phyloP scores from a whole-genome alignment of 2,797 vertebrate genomes.

The Liparis tanakae region DNA sequence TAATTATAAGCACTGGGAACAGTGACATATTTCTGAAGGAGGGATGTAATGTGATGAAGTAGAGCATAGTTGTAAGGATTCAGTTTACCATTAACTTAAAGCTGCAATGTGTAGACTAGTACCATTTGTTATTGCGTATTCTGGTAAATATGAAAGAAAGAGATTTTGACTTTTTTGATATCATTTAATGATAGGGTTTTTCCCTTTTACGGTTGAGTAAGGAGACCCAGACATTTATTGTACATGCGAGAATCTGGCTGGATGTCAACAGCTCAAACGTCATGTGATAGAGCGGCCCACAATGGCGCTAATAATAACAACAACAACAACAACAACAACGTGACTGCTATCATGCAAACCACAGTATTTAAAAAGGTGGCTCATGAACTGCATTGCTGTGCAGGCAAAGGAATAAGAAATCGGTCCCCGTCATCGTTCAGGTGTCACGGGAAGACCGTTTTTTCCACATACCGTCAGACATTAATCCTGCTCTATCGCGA shows the following conservation, averaged over 20 bases:
- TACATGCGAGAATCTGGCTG: neutral
- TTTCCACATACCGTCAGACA: slow-evolving; percentile 1
- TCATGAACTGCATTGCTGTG: neutral
- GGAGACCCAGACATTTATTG: neutral
- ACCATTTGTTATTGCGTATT: neutral
- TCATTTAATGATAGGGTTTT: neutral
- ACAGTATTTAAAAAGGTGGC: slow-evolving; percentile 8
- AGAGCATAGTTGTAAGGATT: neutral
- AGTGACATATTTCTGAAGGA: neutral
- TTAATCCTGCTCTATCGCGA: neutral
- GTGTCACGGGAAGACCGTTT: neutral
- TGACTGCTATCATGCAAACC: neutral
- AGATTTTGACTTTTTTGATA: neutral
- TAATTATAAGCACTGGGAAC: slow-evolving; percentile 5
- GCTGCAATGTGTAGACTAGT: neutral
- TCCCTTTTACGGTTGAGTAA: neutral
- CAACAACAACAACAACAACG: neutral
- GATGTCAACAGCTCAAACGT: neutral
- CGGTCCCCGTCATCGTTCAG: neutral
- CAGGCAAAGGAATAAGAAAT: neutral
- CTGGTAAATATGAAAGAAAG: neutral
- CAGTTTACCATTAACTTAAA: neutral
- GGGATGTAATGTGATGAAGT: neutral
- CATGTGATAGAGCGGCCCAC: neutral
- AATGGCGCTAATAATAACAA: slow-evolving; percentile 6